Conservation (phyloP, 2,797 vertebrate genomes). For the Acanthurus leucopareius region DNA sequence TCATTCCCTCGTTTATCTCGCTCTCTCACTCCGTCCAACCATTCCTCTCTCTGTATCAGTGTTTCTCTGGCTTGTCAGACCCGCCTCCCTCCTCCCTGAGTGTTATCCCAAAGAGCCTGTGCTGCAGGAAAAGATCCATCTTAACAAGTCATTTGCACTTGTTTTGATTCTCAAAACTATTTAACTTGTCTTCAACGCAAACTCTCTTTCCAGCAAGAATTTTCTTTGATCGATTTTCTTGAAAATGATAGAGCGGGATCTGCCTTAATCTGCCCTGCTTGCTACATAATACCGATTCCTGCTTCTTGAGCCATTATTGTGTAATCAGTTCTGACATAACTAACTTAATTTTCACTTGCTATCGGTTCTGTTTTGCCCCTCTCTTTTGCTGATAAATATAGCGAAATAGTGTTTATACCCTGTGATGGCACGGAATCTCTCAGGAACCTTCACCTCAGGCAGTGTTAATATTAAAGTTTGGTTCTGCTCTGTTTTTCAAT, state of each 20-base stretch:
- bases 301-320: not conserved
- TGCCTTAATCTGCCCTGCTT: not conserved
- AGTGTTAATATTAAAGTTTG: not conserved
- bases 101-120: conserved; percentile 16
- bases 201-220: not conserved
- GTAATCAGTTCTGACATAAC: not conserved
- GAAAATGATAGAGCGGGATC: not conserved
- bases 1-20: conserved; percentile 47
- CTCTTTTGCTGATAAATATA: not conserved
- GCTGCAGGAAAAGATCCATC: conserved; percentile 27
- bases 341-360: not conserved
- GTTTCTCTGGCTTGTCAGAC: conserved; percentile 22
- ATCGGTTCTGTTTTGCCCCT: not conserved
- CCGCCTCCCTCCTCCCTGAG: conserved; percentile 25
- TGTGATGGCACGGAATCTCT: too few species aligned
- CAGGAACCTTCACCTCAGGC: not conserved
- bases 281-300: not conserved
- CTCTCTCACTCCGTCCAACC: conserved; percentile 3
- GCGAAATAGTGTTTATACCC: not conserved
- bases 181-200: conserved; percentile 1
- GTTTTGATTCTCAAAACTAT: conserved; percentile 2
- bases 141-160: conserved; percentile 41
- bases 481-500: not conserved
- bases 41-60: conserved; percentile 32
- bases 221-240: conserved; percentile 3